Conservation (phyloP, 2,113 vertebrate species). For the Aspidoscelis tigris region DNA sequence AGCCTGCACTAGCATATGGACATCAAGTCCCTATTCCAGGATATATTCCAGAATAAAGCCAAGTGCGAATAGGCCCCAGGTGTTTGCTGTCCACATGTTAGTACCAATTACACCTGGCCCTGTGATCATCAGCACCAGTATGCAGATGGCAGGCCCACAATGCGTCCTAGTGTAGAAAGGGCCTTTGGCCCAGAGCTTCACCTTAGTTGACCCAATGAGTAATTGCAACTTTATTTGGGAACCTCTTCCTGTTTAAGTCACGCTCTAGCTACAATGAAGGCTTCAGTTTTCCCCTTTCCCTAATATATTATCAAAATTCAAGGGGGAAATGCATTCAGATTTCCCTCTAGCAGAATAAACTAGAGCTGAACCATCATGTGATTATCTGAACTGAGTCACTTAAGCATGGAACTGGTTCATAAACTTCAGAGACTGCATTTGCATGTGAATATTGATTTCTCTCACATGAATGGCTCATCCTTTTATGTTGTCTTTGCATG, state of each 20-base stretch:
- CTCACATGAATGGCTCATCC: constrained; percentile 58
- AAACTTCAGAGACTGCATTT: constrained; percentile 68
- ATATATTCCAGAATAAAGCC: no score
- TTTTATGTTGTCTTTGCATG: constrained; percentile 59
- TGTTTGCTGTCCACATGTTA: no score
- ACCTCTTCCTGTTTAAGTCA: background rate
- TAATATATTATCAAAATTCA: constrained; percentile 51
- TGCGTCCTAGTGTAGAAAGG: no score
- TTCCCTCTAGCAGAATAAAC: constrained; percentile 58
- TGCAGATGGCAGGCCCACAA: no score
- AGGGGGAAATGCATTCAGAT: constrained; percentile 26
- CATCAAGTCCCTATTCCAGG: no score
- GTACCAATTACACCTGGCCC: no score
- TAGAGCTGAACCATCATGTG: constrained; percentile 49
- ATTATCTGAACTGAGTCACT: constrained; percentile 62
- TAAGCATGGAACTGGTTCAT: constrained; percentile 60
- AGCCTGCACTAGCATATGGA: no score
- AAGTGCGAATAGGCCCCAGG: no score
- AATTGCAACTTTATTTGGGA: background rate
- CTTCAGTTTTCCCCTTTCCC: constrained; percentile 7
- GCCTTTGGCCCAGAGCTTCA: no score
- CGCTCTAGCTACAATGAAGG: constrained; percentile 23
- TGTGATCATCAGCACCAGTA: no score
- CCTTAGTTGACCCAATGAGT: no score
- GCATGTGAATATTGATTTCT: constrained; percentile 67